Percentiles rank a stretch among this genome's conserved stretches.
phyloP scores from a whole-genome alignment of 2,888 invertebrate species.

The Pogonocherus hispidulus region DNA sequence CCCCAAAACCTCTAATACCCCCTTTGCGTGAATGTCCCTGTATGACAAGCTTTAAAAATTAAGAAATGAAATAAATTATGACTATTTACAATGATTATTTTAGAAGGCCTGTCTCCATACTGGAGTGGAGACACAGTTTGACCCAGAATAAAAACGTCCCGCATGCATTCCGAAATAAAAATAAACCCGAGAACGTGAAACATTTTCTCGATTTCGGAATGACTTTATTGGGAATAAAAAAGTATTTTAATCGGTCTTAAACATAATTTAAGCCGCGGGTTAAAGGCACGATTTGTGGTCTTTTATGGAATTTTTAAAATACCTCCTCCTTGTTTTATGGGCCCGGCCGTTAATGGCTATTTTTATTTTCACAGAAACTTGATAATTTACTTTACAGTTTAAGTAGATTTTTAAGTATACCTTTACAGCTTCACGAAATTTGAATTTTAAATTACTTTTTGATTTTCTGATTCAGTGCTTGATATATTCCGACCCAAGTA shows the following conservation, averaged over 20 bases:
- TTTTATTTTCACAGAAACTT: conserved; percentile 45
- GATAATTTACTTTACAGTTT: conserved; percentile 41
- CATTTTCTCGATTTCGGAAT: conserved; percentile 35
- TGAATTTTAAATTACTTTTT: conserved; percentile 22
- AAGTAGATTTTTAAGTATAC: conserved; percentile 25
- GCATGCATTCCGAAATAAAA: conserved; percentile 9
- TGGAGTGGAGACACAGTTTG: not conserved
- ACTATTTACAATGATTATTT: too few species aligned
- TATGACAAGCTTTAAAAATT: too few species aligned
- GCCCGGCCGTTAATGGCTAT: conserved; percentile 37
- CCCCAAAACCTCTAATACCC: too few species aligned
- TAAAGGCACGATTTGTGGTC: conserved; percentile 23
- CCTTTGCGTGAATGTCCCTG: too few species aligned
- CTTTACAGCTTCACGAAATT: conserved; percentile 18
- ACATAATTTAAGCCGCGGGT: conserved; percentile 28
- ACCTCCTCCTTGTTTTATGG: conserved; percentile 41
- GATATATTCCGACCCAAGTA: not conserved
- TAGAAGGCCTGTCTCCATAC: too few species aligned
- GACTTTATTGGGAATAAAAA: conserved; percentile 38
- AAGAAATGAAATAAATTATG: too few species aligned
- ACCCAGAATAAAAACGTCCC: not conserved
- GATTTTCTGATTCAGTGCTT: conserved; percentile 9
- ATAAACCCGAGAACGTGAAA: conserved; percentile 6
- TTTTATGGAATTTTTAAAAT: conserved; percentile 44
- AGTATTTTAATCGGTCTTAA: conserved; percentile 38